Base-by-base conservation (phyloP, 2,888 invertebrate genomes). In the Eutolmus rufibarbis region DNA sequence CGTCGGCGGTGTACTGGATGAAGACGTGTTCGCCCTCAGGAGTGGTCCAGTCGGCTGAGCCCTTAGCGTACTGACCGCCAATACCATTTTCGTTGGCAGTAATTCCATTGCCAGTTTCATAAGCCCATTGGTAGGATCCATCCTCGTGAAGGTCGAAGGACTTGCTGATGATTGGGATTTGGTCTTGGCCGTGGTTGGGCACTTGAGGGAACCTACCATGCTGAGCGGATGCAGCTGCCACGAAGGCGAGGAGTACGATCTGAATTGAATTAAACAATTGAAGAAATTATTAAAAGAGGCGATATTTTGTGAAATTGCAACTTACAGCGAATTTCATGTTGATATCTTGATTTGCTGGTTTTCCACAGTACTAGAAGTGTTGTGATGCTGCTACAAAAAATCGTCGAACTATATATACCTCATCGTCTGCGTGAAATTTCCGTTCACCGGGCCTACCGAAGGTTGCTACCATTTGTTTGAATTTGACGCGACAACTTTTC, bases 31-130 rank as follows among this genome's bases (percentile, higher is more conserved):
- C 81, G 14, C 88, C 88, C 81, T 88, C 88, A 14, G 88, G 86
- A 16, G 88, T 34, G 7, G 88, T 86, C 88, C 88, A 88, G 14
- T 74, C 51, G 7, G 86, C 88, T 23, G 51, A 34, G 34, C 88
- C 88, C 40, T 82, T 76, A 4, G 88, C 88, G 34, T 19, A 66
- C 57, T 79, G 46, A 12, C 86, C 88, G 56, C 88, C 88, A 14
- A 82, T 31, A 23, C 88, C 88, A 46, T 51, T 74, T 82, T 88
- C 88, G 37, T 78, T 66, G 56, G 57, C 82, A 51, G 86, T 56
- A 12, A 88, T 88, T 51, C 88, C 88, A 46, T 88, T 88, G 34
- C 88, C 86, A 7, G 88, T 86, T 31, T 86, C 86, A 40, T 86
- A 88, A 56, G 9, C 81, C 28, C 76, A 88, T 66, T 34, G 16